phyloP scores from a whole-genome alignment of 2,888 invertebrate species.

The Elmis aenea region DNA sequence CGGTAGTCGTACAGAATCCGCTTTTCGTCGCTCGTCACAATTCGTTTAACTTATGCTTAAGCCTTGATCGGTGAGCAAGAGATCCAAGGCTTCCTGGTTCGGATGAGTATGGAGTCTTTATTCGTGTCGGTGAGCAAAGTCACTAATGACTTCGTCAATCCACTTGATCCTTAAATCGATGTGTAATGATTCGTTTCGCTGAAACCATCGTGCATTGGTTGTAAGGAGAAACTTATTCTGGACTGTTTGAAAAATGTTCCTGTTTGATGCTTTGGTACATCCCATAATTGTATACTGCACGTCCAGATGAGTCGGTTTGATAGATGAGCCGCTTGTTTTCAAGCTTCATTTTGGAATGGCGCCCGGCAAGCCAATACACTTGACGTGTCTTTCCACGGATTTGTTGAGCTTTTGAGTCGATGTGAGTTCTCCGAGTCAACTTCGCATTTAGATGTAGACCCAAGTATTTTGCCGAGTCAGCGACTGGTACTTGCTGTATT shows the following conservation, averaged over 20 bases:
- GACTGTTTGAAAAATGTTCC: slow-evolving; percentile 1
- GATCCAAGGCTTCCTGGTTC: slow-evolving; percentile 1
- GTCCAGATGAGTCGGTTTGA: slow-evolving; percentile 3
- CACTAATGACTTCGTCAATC: no score
- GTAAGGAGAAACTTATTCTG: slow-evolving; percentile 2
- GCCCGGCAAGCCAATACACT: slow-evolving; percentile 4
- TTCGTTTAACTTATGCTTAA: no score
- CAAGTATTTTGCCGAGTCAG: no score
- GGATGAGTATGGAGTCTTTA: slow-evolving; percentile 3
- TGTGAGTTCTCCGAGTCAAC: no score
- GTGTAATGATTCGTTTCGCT: no score
- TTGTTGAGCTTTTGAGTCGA: slow-evolving; percentile 2
- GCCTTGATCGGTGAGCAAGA: slow-evolving; percentile 2
- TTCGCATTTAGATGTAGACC: slow-evolving; percentile 2
- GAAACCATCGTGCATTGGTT: slow-evolving; percentile 2
- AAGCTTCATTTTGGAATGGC: slow-evolving; percentile 4
- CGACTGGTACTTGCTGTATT: no score
- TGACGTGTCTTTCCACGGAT: background rate
- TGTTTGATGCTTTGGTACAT: slow-evolving; percentile 2
- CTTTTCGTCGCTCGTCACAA: no score
- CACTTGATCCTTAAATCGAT: no score
- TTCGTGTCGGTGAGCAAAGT: no score
- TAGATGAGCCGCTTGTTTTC: slow-evolving; percentile 4
- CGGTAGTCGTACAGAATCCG: no score
- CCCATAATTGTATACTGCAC: slow-evolving; percentile 2